phyloP scores from a whole-genome alignment of 2,888 invertebrate species.

The Lamellibrachia satsuma region DNA sequence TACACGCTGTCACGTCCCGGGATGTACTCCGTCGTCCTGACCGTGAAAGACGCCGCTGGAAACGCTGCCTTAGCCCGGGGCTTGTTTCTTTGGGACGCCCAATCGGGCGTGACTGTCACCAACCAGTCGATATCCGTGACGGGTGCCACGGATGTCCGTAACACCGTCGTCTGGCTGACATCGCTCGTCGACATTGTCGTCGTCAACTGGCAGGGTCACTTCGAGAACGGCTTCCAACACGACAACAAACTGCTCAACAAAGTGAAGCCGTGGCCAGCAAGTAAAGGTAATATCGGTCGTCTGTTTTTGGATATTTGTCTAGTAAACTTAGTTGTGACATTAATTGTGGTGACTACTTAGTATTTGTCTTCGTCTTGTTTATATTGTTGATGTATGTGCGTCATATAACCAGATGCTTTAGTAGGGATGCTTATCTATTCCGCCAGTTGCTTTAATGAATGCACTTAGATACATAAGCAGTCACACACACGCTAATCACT shows the following conservation, averaged over 20 bases:
- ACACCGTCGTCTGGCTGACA: not conserved
- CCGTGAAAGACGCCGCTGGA: slow-evolving; percentile 29
- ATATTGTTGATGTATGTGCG: no score
- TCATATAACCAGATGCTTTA: no score
- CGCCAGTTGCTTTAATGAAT: no score
- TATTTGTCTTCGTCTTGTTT: no score
- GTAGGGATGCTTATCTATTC: no score
- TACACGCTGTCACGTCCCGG: slow-evolving; percentile 5
- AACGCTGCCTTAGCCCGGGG: slow-evolving; percentile 30
- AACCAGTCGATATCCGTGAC: not conserved
- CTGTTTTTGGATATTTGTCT: no score
- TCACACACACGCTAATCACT: no score
- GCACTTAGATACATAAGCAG: no score
- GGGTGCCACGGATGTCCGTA: not conserved
- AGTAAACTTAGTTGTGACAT: no score
- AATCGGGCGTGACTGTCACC: not conserved
- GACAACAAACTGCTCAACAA: slow-evolving; percentile 17
- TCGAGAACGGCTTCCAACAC: slow-evolving; percentile 13
- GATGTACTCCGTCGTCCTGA: slow-evolving; percentile 28
- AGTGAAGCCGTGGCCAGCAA: not conserved
- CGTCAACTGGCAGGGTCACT: slow-evolving; percentile 24
- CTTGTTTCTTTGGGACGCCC: slow-evolving; percentile 27
- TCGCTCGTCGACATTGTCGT: not conserved
- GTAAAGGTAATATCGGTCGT: not conserved
- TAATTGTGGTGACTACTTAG: no score